These are phyloP conservation scores for Barbus barbus DNA, from an alignment of 2,113 vertebrate genomes.

Conservation along the genomic window DNA sequence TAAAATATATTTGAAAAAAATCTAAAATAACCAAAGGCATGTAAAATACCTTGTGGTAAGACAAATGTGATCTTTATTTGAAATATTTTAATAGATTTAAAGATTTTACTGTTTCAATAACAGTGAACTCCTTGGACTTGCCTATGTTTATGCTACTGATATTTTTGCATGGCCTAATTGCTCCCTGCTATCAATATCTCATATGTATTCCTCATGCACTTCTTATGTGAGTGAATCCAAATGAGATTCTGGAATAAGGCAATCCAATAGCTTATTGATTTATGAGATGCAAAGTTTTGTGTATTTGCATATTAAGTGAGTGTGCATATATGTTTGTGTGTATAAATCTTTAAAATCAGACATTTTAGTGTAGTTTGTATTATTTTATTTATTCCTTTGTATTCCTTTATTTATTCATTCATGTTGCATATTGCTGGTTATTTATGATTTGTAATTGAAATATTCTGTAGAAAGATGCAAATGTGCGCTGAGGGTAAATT, in stretches of 20 bases:
- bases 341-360: too few relatives aligned
- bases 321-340: not conserved
- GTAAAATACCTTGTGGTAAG: too few relatives aligned
- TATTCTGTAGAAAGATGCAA: not conserved
- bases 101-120: not conserved
- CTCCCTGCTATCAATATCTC: not conserved
- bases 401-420: too few relatives aligned
- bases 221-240: not conserved
- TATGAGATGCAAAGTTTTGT: not conserved
- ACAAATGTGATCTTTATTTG: not conserved
- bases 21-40: not conserved
- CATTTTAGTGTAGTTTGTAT: too few relatives aligned
- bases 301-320: not conserved
- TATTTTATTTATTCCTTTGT: too few relatives aligned
- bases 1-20: not conserved
- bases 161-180: not conserved
- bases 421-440: conserved; percentile 4
- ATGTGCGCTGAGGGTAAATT: not conserved
- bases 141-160: not conserved
- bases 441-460: not conserved
- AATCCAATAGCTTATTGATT: not conserved
- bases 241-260: not conserved
- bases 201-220: not conserved
- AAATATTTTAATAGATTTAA: too few relatives aligned
- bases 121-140: not conserved